These are phyloP conservation scores for Trachymyrmex cornetzi DNA, from an alignment of 1,140 invertebrate species.

Conservation along the genomic window DNA sequence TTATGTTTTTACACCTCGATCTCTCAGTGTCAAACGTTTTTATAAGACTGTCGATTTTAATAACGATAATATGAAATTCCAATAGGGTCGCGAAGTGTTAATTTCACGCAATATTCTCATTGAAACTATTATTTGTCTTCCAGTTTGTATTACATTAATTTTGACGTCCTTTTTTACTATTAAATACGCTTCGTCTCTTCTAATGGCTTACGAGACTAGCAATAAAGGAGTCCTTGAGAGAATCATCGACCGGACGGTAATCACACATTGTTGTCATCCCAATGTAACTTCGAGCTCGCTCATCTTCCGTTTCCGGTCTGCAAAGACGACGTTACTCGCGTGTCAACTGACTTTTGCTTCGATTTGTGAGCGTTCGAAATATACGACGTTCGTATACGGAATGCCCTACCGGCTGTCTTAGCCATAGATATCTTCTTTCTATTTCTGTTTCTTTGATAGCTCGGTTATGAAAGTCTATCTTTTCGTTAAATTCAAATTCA, in stretches of 20 bases:
- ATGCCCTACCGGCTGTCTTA: conserved; percentile 15
- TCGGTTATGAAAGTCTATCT: not conserved
- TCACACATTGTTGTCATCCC: conserved; percentile 1
- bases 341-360: conserved; percentile 60
- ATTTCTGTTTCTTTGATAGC: not conserved
- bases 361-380: conserved; percentile 57
- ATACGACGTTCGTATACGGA: conserved; percentile 42
- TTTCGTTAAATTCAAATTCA: not conserved
- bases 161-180: not conserved
- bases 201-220: conserved; percentile 50
- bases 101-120: conserved; percentile 27
- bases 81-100: conserved; percentile 12
- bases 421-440: not conserved
- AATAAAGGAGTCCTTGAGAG: conserved; percentile 40
- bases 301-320: conserved; percentile 62
- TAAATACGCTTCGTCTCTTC: conserved; percentile 40
- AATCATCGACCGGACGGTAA: conserved; percentile 49
- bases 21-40: conserved; percentile 57
- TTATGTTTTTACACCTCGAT: conserved; percentile 42
- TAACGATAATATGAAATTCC: conserved; percentile 44
- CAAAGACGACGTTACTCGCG: conserved; percentile 64
- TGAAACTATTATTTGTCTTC: conserved; percentile 56
- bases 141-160: conserved; percentile 38
- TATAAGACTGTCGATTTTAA: conserved; percentile 57
- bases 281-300: conserved; percentile 60